Evolutionary conservation across 1,140 invertebrate genomes (phyloP).

Genomic region (Agrilus planipennis): DNA sequence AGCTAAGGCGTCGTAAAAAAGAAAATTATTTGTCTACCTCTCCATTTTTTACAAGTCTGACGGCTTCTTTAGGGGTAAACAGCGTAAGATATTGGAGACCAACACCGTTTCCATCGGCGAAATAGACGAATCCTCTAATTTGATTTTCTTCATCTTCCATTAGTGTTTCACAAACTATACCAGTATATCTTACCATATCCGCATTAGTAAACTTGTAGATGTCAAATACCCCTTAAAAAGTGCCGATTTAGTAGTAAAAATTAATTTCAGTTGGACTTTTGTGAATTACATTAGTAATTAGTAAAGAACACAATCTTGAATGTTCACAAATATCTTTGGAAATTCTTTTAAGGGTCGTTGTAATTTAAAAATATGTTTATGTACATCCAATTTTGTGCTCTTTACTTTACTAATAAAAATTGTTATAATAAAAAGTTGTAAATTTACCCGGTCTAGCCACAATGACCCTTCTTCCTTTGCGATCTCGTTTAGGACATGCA

Average conservation of each 20-base stretch:
- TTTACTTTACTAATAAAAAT: no score
- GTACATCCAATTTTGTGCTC: no score
- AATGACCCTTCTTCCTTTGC: constrained; percentile 60
- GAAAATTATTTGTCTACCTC: constrained; percentile 46
- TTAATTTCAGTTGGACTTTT: no score
- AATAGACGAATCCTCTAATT: constrained; percentile 59
- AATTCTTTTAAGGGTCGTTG: no score
- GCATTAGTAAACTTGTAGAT: constrained; percentile 63
- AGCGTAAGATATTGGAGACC: constrained; percentile 61
- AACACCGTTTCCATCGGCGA: constrained; percentile 58
- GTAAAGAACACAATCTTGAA: no score
- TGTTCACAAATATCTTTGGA: no score
- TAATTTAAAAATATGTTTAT: no score
- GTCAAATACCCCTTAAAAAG: constrained; percentile 61
- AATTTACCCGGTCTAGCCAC: constrained; percentile 60
- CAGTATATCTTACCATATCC: constrained; percentile 68
- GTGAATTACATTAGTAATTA: no score
- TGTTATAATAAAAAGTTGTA: no score
- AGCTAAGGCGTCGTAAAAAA: no score
- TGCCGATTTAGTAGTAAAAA: no score
- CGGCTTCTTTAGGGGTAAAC: constrained; percentile 63
- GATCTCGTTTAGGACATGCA: constrained; percentile 64
- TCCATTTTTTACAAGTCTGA: constrained; percentile 66
- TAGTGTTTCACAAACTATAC: constrained; percentile 63
- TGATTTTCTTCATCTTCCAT: constrained; percentile 75